A percentile compares a stretch with the other conserved stretches of the same genome.
Conservation (phyloP, 2,113 vertebrate species). For the Nanorana parkeri region DNA sequence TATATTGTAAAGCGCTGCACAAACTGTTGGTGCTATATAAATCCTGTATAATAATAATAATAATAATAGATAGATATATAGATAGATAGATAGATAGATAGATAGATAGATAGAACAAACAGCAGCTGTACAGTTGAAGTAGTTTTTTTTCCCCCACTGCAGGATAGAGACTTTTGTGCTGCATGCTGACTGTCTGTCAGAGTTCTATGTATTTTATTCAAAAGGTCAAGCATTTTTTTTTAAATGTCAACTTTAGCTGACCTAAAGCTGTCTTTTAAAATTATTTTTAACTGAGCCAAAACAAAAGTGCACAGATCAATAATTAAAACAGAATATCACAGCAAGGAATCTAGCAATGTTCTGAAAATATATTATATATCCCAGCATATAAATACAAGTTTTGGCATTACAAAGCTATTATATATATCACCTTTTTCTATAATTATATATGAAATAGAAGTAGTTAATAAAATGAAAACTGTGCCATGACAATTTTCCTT, state of each 20-base stretch:
- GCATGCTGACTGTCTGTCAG: conserved; percentile 55
- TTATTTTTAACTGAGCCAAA: conserved; percentile 55
- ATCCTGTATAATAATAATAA: no score
- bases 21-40: no score
- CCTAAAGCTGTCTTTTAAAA: conserved; percentile 57
- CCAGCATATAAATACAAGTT: not conserved
- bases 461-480: not conserved
- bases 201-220: conserved; percentile 59
- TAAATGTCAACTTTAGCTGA: conserved; percentile 55
- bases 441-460: not conserved
- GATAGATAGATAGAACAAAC: no score
- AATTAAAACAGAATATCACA: conserved; percentile 52
- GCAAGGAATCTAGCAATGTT: conserved; percentile 11
- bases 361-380: not conserved
- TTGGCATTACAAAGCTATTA: not conserved
- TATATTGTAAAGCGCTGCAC: no score
- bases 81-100: no score
- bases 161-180: conserved; percentile 55
- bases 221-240: conserved; percentile 54
- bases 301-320: conserved; percentile 56
- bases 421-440: conserved; percentile 1
- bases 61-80: no score
- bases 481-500: conserved; percentile 60
- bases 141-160: conserved; percentile 46
- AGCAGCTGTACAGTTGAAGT: not conserved